Base-by-base conservation (phyloP, 37 sponge, comb jelly and placozoan genomes). In the Chondrosia reniformis region DNA sequence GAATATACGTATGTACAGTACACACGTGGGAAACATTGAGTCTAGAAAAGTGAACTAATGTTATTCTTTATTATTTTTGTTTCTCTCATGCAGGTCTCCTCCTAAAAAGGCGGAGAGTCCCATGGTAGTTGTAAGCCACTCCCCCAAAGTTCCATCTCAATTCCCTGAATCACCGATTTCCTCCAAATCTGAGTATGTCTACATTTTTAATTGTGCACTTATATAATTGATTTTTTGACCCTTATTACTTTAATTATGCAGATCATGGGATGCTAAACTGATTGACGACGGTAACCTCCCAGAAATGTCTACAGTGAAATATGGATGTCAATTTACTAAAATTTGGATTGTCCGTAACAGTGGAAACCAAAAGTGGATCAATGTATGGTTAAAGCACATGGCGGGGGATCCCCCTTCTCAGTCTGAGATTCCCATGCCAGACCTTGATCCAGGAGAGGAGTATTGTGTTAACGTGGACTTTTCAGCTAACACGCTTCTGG, bases 311-410 rank as follows among this genome's bases (percentile, higher is more conserved):
- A 1, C 69, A 2, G 62, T 91, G 4, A 78, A 74, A 22, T 77
- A 74, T 27, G 78, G 84, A 46, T 46, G 12, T 9, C 77, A 87
- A 86, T 92, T 92, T 74, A 61, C 63, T 33, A 92, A 92, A 63
- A 72, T 79, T 30, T 92, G 93, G 93, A 55, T 88, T 19, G 79
- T 92, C n/a, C 37, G 36, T 25, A 92, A 92, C 80, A 79, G 63
- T 31, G 93, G 93, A 2, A 81, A 83, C 55, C 82, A 88, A 74
- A 81, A 63, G 34, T 92, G 93, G 93, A 88, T 76, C 45, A 63
- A 82, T 37, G 83, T 87, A 32, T 55, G 30, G 10, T 81, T 92
- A 42, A 76, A 87, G 13, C 89, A 92, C 45, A 55, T 79, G 55
- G 81, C 45, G 17, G 92, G 92, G 6, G 80, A 63, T 57, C 27